Base-by-base conservation (phyloP, 2,113 vertebrate genomes). In the Sprattus sprattus region DNA sequence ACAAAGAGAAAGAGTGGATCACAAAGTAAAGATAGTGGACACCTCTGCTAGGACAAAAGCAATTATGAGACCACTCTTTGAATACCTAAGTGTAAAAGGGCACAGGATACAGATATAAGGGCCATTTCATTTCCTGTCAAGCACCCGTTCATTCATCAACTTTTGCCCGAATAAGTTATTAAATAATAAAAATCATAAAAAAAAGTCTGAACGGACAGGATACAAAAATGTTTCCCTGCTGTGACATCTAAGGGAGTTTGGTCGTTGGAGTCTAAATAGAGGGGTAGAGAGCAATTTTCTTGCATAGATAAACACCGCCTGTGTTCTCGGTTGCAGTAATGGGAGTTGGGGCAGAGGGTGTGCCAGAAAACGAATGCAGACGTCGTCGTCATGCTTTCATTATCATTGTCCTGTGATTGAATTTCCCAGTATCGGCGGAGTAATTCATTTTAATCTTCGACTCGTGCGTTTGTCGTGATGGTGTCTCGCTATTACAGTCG, bases 401-500 rank as follows among this genome's bases (percentile, higher is more conserved):
- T 78, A 60, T 60, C 54, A 13, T 39, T 78, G 71, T 78, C 71
- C 28, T 13, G 28, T 78, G 71, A 78, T 78, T 78, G 71, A 78
- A 78, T 44, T 78, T 78, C 25, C 32, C 32, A 44, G 28, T 39
- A 39, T 78, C 28, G 28, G 1, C 32, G 71, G 28, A 44, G 28
- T 78, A 13, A 78, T 78, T 78, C 71, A 78, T 39, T 78, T 86
- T 88, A 4, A 88, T 87, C 45, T 81, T 87, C 46, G 87, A 39
- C 82, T 84, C 81, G 83, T 82, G 18, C 47, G 85, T 87, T 82
- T 82, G 67, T 85, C 64, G 47, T 28, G 81, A 54, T 44, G 81
- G 45, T 44, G 84, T 57, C 82, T 86, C 82, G 82, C 57, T 52
- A 88, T 86, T 71, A 82, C 44, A 0, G 28, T 78, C 11, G 71